Evolutionary conservation across 2,113 vertebrate species (phyloP), one percentile per base, ranked within the genome.

Genomic region (Etheostoma cragini): DNA sequence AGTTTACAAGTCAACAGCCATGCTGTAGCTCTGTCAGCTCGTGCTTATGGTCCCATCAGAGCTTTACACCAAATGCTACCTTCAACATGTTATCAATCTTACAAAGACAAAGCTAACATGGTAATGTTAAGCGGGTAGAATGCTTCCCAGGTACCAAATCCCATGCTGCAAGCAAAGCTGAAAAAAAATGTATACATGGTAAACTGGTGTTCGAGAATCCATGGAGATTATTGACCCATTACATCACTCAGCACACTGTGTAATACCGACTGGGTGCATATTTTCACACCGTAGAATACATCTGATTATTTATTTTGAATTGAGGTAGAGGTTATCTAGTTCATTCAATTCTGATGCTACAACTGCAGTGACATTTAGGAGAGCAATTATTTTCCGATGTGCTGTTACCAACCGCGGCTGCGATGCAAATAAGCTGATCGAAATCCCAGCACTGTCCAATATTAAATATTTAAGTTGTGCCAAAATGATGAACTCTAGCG

Each of bases 381-480:
- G 77, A 81, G 87, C 79, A 84, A 88, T 92, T 89, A 87, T 90
- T 91, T 87, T 80, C 83, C 81, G 66, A 88, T 88, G 79, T 73
- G 49, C 76, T 38, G 76, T 78, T 62, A 64, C 66, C 15, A 4
- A 35, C 68, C 19, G 63, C 15, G 30, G 62, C 76, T 76, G 50
- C 0, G 46, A 90, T 85, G 83, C 85, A 86, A 91, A 91, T 80
- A 52, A 81, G 50, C 19, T 49, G 80, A 88, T 81, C 52, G 30
- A 81, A 81, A 80, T 81, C 80, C 54, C 21, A 56, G 19, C 49
- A 1, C 63, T 30, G 54, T 58, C 77, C 67, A 17, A 76, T 62
- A 74, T 87, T 85, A 82, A 72, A 83, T 83, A 76, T 82, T 78
- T 82, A 49, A 49, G 72, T 56, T 6, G 8, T 0, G 45, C 77